These are phyloP conservation scores for Drosophila fungiperda DNA, from an alignment of 2,888 invertebrate genomes.

Conservation along the genomic window DNA sequence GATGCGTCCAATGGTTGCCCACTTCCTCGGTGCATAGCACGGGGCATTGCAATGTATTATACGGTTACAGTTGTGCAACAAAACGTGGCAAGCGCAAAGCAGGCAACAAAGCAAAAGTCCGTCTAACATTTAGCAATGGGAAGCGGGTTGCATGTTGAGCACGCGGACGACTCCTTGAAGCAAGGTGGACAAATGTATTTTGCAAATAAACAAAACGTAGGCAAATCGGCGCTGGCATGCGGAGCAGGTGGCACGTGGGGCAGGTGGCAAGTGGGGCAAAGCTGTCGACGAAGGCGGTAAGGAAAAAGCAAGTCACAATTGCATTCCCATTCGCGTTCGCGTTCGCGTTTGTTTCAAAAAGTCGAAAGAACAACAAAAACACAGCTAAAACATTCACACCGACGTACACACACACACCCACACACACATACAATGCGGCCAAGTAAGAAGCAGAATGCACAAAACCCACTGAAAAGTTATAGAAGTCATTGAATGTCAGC, in stretches of 20 bases:
- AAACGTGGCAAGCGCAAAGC: conserved; percentile 51
- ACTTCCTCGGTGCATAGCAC: background rate
- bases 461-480: conserved; percentile 73
- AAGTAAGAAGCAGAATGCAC: conserved; percentile 52
- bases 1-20: conserved; percentile 7
- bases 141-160: conserved; percentile 11
- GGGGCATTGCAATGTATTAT: conserved; percentile 24
- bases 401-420: conserved; percentile 12
- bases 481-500: conserved; percentile 80
- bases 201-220: conserved; percentile 63
- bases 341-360: conserved; percentile 69
- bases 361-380: conserved; percentile 69
- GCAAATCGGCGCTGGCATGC: background rate
- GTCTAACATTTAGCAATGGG: conserved; percentile 40
- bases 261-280: background rate
- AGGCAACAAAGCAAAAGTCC: conserved; percentile 68
- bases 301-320: conserved; percentile 52
- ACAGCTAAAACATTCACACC: conserved; percentile 18
- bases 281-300: background rate
- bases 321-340: conserved; percentile 68
- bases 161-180: conserved; percentile 40
- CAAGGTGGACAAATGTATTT: conserved; percentile 78
- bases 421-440: conserved; percentile 28
- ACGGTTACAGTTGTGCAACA: conserved; percentile 66
- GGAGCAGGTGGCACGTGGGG: background rate